Base-by-base conservation (phyloP, 2,888 invertebrate species). In the Empis livida region DNA sequence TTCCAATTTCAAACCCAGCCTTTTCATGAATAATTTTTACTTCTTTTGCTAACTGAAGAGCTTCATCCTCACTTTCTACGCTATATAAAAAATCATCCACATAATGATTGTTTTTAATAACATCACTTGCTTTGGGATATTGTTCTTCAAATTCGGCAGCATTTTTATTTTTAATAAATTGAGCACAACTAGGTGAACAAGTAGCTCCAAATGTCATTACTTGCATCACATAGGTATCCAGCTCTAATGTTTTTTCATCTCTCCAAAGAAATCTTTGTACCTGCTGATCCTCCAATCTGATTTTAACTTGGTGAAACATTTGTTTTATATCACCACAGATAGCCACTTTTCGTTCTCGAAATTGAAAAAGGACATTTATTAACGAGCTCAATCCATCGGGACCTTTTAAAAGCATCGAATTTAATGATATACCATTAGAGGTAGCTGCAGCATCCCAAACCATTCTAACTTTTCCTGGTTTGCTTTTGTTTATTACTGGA, bases 381-480 rank as follows among this genome's bases (percentile, higher is more conserved):
- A 68, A 49, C 2, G 63, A 55, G 5, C 56, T 53, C 0, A 63
- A 49, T 4, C 61, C 44, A 44, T 65, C 63, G 0, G 64, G 60
- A 1, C 64, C 64, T 16, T 53, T 55, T 5, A 64, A 31, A 8
- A 68, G 44, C 6, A 54, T 31, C 10, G 57, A 57, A 47, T 64
- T 64, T 10, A 63, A 46, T 3, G 55, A 55, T 1, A 55, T 32
- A 8, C 57, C 59, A 9, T 56, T 42, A 6, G 49, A 50, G 15
- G 51, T 55, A 5, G 59, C 61, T 2, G 61, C 61, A 5, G 64
- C 62, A 50, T 64, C 62, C 53, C 55, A 62, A 2, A 63, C 61
- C 6, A 63, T 46, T 17, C 62, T 49, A 0, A 58, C 41, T 48
- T 57, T 54, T 35, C 55, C 54, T 30, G 54, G 56, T 44, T 62